A percentile compares a stretch with the other conserved stretches of the same genome.
These are phyloP conservation scores for Otolemur garnettii DNA, from an alignment of 2,113 vertebrate species.

Conservation along the genomic window DNA sequence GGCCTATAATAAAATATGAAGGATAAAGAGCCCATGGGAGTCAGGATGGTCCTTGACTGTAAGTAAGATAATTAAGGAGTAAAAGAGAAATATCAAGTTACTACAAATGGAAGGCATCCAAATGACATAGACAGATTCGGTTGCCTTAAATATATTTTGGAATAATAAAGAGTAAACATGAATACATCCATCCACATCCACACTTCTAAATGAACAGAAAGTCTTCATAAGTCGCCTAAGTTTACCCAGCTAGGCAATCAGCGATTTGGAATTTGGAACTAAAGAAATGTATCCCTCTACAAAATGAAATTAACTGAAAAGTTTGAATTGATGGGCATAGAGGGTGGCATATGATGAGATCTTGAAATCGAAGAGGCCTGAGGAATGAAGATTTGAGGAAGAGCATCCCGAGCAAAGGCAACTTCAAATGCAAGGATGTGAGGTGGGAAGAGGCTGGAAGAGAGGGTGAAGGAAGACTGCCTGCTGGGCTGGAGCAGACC, in stretches of 20 bases:
- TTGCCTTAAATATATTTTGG: slow-evolving; percentile 29
- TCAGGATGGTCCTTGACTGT: not conserved
- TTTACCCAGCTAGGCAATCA: not conserved
- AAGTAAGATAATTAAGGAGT: not conserved
- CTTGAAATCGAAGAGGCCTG: not conserved
- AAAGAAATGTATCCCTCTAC: not conserved
- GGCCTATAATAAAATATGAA: not conserved
- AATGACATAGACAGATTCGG: not conserved
- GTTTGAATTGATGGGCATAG: not conserved
- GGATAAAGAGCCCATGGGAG: not conserved
- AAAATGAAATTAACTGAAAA: slow-evolving; percentile 12
- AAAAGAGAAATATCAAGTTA: not conserved
- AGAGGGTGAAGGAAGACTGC: not conserved
- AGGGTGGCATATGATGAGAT: not conserved
- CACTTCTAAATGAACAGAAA: not conserved
- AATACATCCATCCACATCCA: not conserved
- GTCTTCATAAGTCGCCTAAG: not conserved
- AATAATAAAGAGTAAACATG: not conserved
- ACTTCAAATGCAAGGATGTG: not conserved
- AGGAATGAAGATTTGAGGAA: not conserved
- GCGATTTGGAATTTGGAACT: not conserved
- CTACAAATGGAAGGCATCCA: not conserved
- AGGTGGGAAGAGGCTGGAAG: not conserved
- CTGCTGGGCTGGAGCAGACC: not conserved
- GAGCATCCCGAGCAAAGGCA: not conserved